These are phyloP conservation scores for Rhineura floridana DNA, from an alignment of 2,113 vertebrate genomes.

Conservation along the genomic window DNA sequence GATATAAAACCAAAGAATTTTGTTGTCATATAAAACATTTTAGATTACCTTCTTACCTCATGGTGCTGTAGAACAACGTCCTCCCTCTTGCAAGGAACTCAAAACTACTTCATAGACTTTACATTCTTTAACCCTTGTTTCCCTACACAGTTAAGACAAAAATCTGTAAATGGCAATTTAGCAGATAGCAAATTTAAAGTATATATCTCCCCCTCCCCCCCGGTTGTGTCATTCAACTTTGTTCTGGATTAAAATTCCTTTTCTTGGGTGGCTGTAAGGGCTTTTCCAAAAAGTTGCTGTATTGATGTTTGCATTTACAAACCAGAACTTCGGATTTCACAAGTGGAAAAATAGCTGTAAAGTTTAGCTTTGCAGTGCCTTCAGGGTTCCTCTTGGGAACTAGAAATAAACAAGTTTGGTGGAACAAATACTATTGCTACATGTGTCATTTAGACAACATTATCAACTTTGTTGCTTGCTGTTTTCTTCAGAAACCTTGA, in stretches of 20 bases:
- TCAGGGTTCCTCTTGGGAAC: not conserved
- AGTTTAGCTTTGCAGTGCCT: not conserved
- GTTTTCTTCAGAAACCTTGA: conserved; percentile 1
- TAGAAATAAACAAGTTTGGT: conserved; percentile 26
- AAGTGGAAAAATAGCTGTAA: not conserved
- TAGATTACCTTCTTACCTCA: not conserved
- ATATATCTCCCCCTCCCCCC: not conserved
- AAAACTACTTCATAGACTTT: conserved; percentile 20
- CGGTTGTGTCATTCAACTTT: not conserved
- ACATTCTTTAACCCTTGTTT: conserved; percentile 20
- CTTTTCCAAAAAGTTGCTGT: not conserved
- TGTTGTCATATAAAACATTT: conserved; percentile 13
- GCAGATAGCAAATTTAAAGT: not conserved
- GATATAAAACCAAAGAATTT: not conserved
- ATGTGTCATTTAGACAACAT: conserved; percentile 1
- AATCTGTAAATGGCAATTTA: not conserved
- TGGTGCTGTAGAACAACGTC: conserved; percentile 8
- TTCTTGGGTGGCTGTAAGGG: not conserved
- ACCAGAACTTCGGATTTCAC: not conserved
- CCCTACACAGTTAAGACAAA: not conserved
- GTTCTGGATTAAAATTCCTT: not conserved
- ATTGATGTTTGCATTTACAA: not conserved
- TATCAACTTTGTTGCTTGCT: not conserved
- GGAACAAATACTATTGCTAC: conserved; percentile 8
- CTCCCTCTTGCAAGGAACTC: conserved; percentile 9